Evolutionary conservation across 2,113 vertebrate species (phyloP), one percentile per base, ranked within the genome.

Genomic region (Sinocyclocheilus anophthalmus): DNA sequence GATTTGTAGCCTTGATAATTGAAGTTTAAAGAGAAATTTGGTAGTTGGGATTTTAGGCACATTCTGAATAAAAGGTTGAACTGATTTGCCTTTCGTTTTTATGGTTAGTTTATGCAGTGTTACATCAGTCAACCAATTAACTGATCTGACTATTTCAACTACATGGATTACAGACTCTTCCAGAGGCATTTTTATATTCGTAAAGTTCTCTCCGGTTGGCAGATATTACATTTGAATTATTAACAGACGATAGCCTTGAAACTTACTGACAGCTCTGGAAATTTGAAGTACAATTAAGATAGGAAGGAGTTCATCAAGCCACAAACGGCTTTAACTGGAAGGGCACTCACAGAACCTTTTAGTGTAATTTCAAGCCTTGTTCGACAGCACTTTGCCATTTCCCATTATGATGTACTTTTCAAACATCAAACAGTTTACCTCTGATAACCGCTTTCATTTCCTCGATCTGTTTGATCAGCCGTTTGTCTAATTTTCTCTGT

Each of bases 361-460:
- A 77, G 81, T 16, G 61, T 26, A 26, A 84, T 76, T 77, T 78
- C 76, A 57, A 78, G 12, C 78, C 65, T 18, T 70, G 55, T 53
- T 84, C 55, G 63, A 83, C 78, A 81, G 69, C 53, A 16, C 61
- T 77, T 53, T 61, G 83, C 61, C 72, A 50, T 85, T 80, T 93
- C 89, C 91, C 89, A 92, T 93, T 89, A 92, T 88, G 90, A 90
- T 91, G 87, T 88, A 91, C 22, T 91, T 91, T 91, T 90, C 86
- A 88, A 94, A 86, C 92, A 92, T 93, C 91, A 93, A 92, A 92
- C 90, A 92, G 88, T 87, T 86, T 87, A 87, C 77, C 81, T 91
- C 91, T 91, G 92, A 93, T 92, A 92, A 91, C 89, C 86, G n/a
- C 90, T 92, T 90, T 94, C 84, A 92, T 92, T 93, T 91, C 75